Conservation (phyloP, 2,113 vertebrate genomes). For the Amia ocellicauda region DNA sequence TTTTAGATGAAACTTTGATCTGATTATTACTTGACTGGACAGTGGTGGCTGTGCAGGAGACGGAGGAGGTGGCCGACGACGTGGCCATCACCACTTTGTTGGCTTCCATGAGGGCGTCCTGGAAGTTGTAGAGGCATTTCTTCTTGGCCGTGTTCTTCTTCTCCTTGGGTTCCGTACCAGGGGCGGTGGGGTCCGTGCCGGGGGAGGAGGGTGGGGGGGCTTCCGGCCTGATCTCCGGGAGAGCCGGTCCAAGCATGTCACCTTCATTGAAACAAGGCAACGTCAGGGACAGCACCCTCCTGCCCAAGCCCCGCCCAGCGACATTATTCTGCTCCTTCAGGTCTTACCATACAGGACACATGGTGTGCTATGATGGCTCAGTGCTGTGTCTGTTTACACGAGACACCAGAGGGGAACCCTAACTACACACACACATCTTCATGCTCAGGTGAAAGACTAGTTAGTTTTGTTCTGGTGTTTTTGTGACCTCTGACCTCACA, state of each 20-base stretch:
- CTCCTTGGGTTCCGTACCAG: slow-evolving; percentile 79
- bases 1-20: slow-evolving; percentile 86
- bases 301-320: no score
- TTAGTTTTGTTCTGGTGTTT: no score
- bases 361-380: no score
- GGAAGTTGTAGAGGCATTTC: slow-evolving; percentile 97
- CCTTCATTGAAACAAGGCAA: slow-evolving; percentile 42
- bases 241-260: slow-evolving; percentile 79
- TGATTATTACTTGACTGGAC: slow-evolving; percentile 96
- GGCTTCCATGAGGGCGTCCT: slow-evolving; percentile 95
- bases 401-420: no score
- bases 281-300: not conserved
- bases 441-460: no score
- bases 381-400: no score
- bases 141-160: slow-evolving; percentile 86
- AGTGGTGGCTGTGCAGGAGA: slow-evolving; percentile 93
- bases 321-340: no score
- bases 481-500: no score
- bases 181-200: slow-evolving; percentile 60
- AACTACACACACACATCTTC: no score
- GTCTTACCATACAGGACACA: no score
- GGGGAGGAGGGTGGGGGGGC: slow-evolving; percentile 77
- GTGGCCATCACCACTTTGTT: slow-evolving; percentile 92
- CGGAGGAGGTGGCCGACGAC: slow-evolving; percentile 86
- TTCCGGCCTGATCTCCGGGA: slow-evolving; percentile 71